Evolutionary conservation across 2,797 vertebrate genomes (phyloP), one percentile per base, ranked within the genome.

Genomic region (Craterocephalus amniculus): DNA sequence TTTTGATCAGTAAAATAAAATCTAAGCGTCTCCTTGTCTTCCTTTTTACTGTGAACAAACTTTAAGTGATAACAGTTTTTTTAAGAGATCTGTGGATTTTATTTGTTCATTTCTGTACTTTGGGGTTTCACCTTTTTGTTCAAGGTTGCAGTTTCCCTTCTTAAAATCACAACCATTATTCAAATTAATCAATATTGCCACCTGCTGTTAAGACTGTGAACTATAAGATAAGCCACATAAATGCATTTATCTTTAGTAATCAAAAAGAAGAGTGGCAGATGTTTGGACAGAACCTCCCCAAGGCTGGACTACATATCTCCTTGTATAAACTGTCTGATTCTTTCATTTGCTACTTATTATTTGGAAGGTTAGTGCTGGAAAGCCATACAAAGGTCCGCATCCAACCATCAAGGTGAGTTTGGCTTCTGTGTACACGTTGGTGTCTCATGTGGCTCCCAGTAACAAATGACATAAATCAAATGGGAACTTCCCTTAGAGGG

Each of bases 121-220:
- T 27, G 22, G 3, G 11, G 64, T 49, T 74, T 26, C 52, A 48
- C 52, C 29, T 66, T 80, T 68, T 61, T 78, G 36, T 67, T 71
- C 32, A 29, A 20, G 48, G 36, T 26, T 58, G 49, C 14, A 36
- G 32, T 56, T 74, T 80, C 65, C 76, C 56, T 68, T 60, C 58
- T 67, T 48, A 65, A 65, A 80, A 40, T 70, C 24, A 9, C 62
- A 6, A 61, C 49, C 57, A 27, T 71, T 63, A 57, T 43, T 72
- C 74, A 4, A 54, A 49, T 48, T 76, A 6, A 66, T 64, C 86
- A 89, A 90, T 74, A 84, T 68, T 67, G 89, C 89, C 90, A 69
- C 76, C 91, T 90, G 81, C 68, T 91, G 91, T 73, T 76, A 12
- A 52, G 35, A 16, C 63, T 9, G 70, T 57, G 45, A 4, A 64